These are phyloP conservation scores for Fragum whitleyi DNA, from an alignment of 2,888 invertebrate genomes.

Conservation along the genomic window DNA sequence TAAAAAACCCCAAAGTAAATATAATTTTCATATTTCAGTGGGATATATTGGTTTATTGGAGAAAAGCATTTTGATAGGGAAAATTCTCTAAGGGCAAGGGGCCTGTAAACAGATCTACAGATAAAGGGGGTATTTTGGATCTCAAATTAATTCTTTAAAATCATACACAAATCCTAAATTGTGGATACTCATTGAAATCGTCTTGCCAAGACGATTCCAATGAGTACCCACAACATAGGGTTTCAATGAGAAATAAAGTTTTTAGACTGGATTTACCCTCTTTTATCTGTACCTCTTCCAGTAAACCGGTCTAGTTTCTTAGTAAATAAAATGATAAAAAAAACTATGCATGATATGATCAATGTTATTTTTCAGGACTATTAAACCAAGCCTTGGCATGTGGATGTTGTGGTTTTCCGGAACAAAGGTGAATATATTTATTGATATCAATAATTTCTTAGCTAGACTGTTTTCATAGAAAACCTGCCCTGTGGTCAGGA, in stretches of 20 bases:
- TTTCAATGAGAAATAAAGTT: background rate
- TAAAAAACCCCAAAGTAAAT: too few relatives aligned
- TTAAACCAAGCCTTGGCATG: background rate
- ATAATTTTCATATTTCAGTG: too few relatives aligned
- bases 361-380: constrained; percentile 6
- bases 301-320: background rate
- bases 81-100: too few relatives aligned
- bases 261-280: background rate
- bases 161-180: too few relatives aligned
- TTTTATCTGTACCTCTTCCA: background rate
- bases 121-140: too few relatives aligned
- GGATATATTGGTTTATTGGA: too few relatives aligned
- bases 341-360: background rate
- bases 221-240: too few relatives aligned
- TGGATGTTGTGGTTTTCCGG: constrained; percentile 1
- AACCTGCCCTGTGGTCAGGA: background rate
- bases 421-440: constrained; percentile 7
- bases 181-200: too few relatives aligned
- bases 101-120: too few relatives aligned
- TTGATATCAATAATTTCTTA: background rate
- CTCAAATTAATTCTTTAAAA: too few relatives aligned
- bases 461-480: background rate
- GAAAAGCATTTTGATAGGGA: too few relatives aligned
- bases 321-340: background rate
- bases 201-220: too few relatives aligned